Base-by-base conservation (phyloP, 2,113 vertebrate genomes). In the Stegostoma tigrinum region DNA sequence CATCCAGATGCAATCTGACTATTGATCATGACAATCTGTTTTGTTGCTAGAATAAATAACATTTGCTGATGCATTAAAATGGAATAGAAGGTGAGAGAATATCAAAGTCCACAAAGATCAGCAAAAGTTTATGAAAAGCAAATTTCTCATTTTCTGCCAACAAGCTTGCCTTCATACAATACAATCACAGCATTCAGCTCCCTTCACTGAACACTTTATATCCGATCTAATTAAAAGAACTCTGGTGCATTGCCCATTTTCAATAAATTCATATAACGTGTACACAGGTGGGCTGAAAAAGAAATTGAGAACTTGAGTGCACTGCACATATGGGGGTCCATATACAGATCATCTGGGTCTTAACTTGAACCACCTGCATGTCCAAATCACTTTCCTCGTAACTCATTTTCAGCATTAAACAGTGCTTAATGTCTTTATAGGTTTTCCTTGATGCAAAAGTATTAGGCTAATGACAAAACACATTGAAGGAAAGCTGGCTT, bases 311-410 rank as follows among this genome's bases (percentile, higher is more conserved):
- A 95, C 93, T 95, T 95, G 64, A 95, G 67, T 67, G 72, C 68
- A 45, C 68, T 67, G 67, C 94, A 95, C 68, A 72, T 95, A 52
- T 52, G 42, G 42, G 94, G 94, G 94, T 95, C 94, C 94, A 95
- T 95, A 67, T 80, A 94, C 91, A 95, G 48, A 55, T 96, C 90
- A 96, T 96, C 68, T 68, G 67, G 68, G 68, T 86, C 52, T 93
- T 96, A 96, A 94, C 96, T 19, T 94, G 72, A 96, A 96, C 55
- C 96, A 96, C 96, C 87, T 75, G 95, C 96, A 87, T 95, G 61
- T 96, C 96, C 89, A 86, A 86, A 86, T 95, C 95, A 55, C 70
- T 89, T 72, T 72, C 91, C 94, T 48, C 95, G 85, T 96, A 90
- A 95, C 96, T 96, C 68, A 38, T 87, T 42, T 89, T 96, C 52